Evolutionary conservation across 1,140 invertebrate species (phyloP).

Genomic region (Leguminivora glycinivorella): DNA sequence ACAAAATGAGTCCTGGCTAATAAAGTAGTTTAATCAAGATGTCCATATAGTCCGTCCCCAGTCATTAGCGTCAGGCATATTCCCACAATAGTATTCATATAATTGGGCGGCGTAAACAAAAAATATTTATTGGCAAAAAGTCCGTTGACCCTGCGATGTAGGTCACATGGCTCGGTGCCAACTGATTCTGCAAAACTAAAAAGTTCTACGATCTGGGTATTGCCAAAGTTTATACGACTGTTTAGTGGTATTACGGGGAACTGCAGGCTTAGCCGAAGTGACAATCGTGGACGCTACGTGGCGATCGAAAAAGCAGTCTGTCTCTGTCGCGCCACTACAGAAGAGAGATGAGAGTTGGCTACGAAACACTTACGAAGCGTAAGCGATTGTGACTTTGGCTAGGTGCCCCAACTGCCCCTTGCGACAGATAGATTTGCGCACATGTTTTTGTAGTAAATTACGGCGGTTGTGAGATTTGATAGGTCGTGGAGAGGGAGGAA

Average conservation of each 20-base stretch:
- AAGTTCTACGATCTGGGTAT: neutral
- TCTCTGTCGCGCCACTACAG: too few relatives aligned
- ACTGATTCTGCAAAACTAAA: neutral
- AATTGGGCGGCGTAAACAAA: constrained; percentile 50
- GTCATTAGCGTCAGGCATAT: constrained; percentile 18
- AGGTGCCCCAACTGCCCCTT: constrained; percentile 2
- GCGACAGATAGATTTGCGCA: constrained; percentile 23
- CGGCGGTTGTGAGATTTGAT: constrained; percentile 9
- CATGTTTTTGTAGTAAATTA: constrained; percentile 28
- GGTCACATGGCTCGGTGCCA: constrained; percentile 29
- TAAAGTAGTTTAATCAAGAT: neutral
- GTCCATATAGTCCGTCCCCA: neutral
- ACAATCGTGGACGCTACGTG: too few relatives aligned
- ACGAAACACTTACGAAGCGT: too few relatives aligned
- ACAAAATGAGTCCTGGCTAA: too few relatives aligned
- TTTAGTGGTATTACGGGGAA: neutral
- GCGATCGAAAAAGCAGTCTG: too few relatives aligned
- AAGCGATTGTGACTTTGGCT: too few relatives aligned
- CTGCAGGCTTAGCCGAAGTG: too few relatives aligned
- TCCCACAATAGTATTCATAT: constrained; percentile 29
- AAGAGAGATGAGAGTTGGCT: too few relatives aligned
- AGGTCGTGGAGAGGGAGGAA: neutral
- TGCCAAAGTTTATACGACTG: neutral
- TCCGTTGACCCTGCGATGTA: constrained; percentile 38
- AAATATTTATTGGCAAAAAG: constrained; percentile 48